Evolutionary conservation across 2,113 vertebrate species (phyloP).

Genomic region (Mus spicilegus): DNA sequence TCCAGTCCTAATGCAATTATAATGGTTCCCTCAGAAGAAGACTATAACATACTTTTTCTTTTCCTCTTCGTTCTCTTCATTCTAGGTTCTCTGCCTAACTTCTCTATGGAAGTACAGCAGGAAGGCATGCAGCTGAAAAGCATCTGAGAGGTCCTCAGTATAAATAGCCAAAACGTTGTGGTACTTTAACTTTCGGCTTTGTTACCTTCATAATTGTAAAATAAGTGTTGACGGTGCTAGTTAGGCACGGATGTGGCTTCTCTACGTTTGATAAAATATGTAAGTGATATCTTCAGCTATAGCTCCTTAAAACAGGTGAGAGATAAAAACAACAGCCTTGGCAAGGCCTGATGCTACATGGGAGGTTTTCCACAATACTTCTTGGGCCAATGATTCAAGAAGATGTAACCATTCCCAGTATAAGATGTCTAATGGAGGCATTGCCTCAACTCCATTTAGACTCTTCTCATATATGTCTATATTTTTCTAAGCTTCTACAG

Average conservation of each 20-base stretch:
- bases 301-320: background rate
- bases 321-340: background rate
- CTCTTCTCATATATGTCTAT: background rate
- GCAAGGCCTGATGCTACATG: background rate
- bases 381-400: background rate
- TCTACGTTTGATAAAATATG: background rate
- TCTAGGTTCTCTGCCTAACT: background rate
- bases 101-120: background rate
- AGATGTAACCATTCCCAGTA: background rate
- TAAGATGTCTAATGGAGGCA: background rate
- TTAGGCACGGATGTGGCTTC: background rate
- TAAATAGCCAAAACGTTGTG: background rate
- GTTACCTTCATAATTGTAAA: background rate
- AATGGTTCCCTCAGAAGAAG: background rate
- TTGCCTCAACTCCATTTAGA: background rate
- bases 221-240: background rate
- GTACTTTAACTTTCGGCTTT: background rate
- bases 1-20: background rate
- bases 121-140: background rate
- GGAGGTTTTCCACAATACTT: background rate
- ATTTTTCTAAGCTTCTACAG: background rate
- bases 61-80: background rate
- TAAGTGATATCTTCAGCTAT: background rate
- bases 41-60: background rate
- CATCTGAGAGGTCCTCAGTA: background rate